Evolutionary conservation across 2,888 invertebrate species (phyloP).

Genomic region (Druceiella hillmani): DNA sequence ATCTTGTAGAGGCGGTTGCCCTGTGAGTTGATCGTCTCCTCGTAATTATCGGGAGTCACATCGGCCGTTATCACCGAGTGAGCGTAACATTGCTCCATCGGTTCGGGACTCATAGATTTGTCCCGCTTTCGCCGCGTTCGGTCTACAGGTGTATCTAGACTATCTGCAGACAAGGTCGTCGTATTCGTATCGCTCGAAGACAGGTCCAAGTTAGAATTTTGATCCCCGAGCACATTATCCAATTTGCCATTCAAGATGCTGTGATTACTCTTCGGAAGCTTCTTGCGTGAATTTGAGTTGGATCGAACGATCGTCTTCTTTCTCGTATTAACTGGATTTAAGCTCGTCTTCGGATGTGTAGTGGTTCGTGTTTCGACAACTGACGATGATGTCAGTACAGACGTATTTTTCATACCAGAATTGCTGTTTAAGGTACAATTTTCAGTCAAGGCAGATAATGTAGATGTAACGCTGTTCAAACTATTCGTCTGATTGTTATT

Average conservation of each 20-base stretch:
- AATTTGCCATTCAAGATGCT: too few relatives aligned
- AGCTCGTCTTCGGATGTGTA: neutral
- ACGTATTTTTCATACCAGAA: too few relatives aligned
- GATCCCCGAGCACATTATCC: constrained; percentile 32
- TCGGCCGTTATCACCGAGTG: constrained; percentile 43
- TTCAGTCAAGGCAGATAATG: constrained; percentile 42
- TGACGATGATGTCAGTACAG: constrained; percentile 9
- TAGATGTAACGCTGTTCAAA: constrained; percentile 39
- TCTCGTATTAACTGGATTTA: constrained; percentile 28
- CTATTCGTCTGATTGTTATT: too few relatives aligned
- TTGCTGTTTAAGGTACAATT: constrained; percentile 47
- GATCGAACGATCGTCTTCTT: constrained; percentile 45
- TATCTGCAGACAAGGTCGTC: constrained; percentile 46
- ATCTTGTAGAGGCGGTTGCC: constrained; percentile 48
- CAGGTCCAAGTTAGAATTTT: constrained; percentile 37
- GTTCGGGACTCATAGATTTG: constrained; percentile 40
- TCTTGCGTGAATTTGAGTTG: constrained; percentile 41
- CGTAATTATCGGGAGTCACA: constrained; percentile 42
- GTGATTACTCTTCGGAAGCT: constrained; percentile 39
- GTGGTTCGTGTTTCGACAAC: neutral
- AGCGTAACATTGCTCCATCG: constrained; percentile 44
- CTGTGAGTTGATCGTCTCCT: constrained; percentile 45
- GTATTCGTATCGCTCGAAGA: constrained; percentile 49
- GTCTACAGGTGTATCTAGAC: constrained; percentile 39
- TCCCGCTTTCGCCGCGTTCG: constrained; percentile 45